These are phyloP conservation scores for Petrocephalus schoutedeni DNA, from an alignment of 2,797 vertebrate species.

Conservation along the genomic window DNA sequence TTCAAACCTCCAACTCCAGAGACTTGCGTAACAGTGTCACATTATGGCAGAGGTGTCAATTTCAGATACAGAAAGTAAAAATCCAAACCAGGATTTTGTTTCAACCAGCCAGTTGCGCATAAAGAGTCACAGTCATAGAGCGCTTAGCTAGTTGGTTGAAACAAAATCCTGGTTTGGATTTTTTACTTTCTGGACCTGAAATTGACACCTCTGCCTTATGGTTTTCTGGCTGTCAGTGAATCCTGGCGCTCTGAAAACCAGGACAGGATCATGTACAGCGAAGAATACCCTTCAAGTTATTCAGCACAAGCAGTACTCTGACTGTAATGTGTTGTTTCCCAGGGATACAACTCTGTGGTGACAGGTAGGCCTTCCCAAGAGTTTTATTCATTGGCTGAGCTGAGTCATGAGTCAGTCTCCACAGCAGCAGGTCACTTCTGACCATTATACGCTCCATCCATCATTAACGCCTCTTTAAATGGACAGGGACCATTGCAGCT, in stretches of 20 bases:
- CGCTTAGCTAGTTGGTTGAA: no score
- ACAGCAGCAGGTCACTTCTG: slow-evolving; percentile 28
- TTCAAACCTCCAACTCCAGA: background rate
- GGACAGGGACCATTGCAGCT: slow-evolving; percentile 35
- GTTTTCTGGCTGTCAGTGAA: background rate
- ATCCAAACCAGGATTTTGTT: no score
- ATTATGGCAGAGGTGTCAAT: background rate
- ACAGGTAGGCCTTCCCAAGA: background rate
- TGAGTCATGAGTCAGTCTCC: slow-evolving; percentile 25
- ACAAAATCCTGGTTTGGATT: no score
- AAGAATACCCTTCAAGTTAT: background rate
- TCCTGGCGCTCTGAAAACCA: background rate
- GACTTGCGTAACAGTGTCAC: background rate
- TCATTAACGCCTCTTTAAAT: slow-evolving; percentile 41
- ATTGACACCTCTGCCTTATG: no score
- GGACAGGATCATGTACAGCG: background rate
- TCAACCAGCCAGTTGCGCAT: no score
- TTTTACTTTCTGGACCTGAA: no score
- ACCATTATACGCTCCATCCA: slow-evolving; percentile 29
- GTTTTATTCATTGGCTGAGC: background rate
- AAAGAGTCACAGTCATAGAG: no score
- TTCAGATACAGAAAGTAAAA: no score
- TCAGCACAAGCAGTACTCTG: background rate
- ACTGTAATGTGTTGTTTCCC: background rate
- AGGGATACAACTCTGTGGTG: background rate